phyloP scores from a whole-genome alignment of 2,113 vertebrate species.

The Malurus melanocephalus region DNA sequence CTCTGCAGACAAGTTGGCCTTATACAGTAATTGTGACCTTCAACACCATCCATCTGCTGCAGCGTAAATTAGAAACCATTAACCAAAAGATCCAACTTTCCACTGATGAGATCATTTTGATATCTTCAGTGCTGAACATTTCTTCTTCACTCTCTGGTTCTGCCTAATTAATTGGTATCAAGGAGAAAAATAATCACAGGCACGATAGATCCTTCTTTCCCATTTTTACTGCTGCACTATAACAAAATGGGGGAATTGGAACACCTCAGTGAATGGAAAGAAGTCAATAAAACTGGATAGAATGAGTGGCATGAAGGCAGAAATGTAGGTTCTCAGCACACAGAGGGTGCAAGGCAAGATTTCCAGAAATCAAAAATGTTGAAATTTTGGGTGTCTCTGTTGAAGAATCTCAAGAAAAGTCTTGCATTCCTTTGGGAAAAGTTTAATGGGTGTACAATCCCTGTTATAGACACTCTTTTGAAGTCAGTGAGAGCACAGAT shows the following conservation, averaged over 20 bases:
- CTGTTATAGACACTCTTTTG: background rate
- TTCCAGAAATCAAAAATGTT: background rate
- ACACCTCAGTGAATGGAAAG: background rate
- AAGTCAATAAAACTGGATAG: background rate
- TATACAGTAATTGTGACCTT: slow-evolving; percentile 39
- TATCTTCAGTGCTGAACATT: slow-evolving; percentile 13
- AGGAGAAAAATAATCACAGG: background rate
- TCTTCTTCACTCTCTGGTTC: background rate
- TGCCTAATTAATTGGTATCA: slow-evolving; percentile 28
- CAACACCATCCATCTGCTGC: slow-evolving; percentile 46
- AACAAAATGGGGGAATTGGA: background rate
- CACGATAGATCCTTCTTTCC: background rate
- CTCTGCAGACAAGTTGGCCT: background rate
- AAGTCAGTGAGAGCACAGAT: background rate
- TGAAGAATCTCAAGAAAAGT: background rate
- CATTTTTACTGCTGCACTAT: background rate
- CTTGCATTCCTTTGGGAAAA: background rate
- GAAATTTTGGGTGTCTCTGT: background rate
- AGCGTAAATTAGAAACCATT: slow-evolving; percentile 37
- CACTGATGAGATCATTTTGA: slow-evolving; percentile 13
- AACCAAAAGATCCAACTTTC: slow-evolving; percentile 12
- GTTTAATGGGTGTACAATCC: background rate
- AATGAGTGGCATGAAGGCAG: background rate
- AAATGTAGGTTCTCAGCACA: background rate
- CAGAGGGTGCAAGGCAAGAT: background rate